phyloP scores from a whole-genome alignment of 1,140 invertebrate genomes.

The Drosophila micromelanica region DNA sequence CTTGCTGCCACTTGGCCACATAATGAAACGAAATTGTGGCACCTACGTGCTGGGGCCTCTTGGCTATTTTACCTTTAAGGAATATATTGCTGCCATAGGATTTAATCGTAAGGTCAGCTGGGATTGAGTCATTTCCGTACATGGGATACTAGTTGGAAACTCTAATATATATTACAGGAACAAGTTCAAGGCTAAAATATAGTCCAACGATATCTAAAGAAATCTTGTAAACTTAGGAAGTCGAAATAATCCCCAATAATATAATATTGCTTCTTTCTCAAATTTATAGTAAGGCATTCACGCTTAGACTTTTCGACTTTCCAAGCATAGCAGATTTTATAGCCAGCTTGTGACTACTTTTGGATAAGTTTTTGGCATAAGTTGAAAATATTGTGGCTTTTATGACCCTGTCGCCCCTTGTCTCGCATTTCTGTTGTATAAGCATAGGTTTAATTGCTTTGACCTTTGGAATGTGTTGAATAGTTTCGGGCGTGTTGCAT shows the following conservation, averaged over 20 bases:
- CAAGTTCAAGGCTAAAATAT: background rate
- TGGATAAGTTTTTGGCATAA: slow-evolving; percentile 30
- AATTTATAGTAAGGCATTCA: slow-evolving; percentile 18
- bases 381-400: slow-evolving; percentile 66
- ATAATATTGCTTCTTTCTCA: no score
- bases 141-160: background rate
- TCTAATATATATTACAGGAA: background rate
- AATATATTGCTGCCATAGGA: slow-evolving; percentile 15
- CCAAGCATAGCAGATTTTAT: background rate
- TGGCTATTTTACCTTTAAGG: slow-evolving; percentile 23
- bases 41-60: slow-evolving; percentile 46
- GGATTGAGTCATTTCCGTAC: background rate
- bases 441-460: slow-evolving; percentile 68
- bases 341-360: slow-evolving; percentile 7
- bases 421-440: slow-evolving; percentile 7
- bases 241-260: no score
- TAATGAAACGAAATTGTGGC: slow-evolving; percentile 78
- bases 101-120: slow-evolving; percentile 9
- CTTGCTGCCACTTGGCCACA: slow-evolving; percentile 79
- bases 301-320: slow-evolving; percentile 23
- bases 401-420: slow-evolving; percentile 52
- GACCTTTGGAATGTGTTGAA: slow-evolving; percentile 70
- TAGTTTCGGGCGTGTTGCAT: slow-evolving; percentile 71
- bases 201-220: background rate
- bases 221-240: no score